Base-by-base conservation (phyloP, 2,888 invertebrate genomes). In the Plemyria rubiginata region DNA sequence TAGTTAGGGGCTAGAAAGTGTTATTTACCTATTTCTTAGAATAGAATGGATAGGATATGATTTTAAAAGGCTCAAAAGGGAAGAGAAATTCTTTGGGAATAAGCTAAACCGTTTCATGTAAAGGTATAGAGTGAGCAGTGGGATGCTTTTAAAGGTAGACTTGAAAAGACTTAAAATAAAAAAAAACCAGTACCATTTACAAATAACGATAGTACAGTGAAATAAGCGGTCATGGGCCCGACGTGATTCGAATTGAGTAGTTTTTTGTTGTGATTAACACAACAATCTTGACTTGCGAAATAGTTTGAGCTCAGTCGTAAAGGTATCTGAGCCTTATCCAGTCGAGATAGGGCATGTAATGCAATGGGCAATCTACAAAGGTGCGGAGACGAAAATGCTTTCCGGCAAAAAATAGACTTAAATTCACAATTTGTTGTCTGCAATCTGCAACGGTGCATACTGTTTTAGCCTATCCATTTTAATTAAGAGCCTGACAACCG, bases 171-270 rank as follows among this genome's bases (percentile, higher is more conserved):
- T 32, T 32, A 8, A 32, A 32, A 8, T 13, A 43, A 43, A 13
- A 41, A 43, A 43, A n/a, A 43, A 43, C 13, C 6, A n/a, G 5
- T 6, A 54, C 49, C 36, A 54, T 43, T 50, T 50, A 36, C 60
- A 54, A 60, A 54, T 45, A 53, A 43, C 50, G 41, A 36, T 54
- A 60, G 43, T 41, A 50, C n/a, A n/a, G 54, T 62, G 54, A 66
- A 64, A 64, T 68, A 67, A 68, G 43, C 64, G 62, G 60, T 68
- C 66, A 62, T 53, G 65, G 57, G 59, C 60, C 56, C 65, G 63
- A 68, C 70, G 70, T 70, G 70, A 68, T 65, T 67, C 65, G 66
- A 63, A 65, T 70, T 65, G 46, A 68, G 64, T 43, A 55, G 65
- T 63, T 66, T 70, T 70, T 70, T 68, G 66, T 59, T 57, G 52